Base-by-base conservation (phyloP, 2,797 vertebrate genomes). In the Enteromius trimaculatus region DNA sequence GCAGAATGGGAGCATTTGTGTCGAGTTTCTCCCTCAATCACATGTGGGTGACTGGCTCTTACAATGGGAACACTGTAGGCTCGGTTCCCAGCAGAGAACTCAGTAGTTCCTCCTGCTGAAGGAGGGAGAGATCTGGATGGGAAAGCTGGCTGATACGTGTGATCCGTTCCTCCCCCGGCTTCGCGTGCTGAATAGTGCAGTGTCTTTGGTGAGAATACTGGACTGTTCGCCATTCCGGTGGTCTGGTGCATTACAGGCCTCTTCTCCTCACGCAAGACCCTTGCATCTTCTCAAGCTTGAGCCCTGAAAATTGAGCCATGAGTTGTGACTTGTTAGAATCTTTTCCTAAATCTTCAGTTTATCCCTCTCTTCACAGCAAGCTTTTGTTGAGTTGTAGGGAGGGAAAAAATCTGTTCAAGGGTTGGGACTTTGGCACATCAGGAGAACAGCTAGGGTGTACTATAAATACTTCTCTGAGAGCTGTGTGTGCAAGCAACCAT, bases 41-140 rank as follows among this genome's bases (percentile, higher is more conserved):
- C 86, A 72, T 91, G 92, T 91, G 91, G 62, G 90, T 91, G 87
- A 83, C 90, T 70, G 75, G 58, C 86, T 86, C 16, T 84, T 80
- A 94, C 93, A 95, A 93, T 92, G 89, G 89, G 85, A 83, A 88
- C 91, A 92, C 91, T 94, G 91, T 94, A 89, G 72, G 79, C 65
- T 42, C 31, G n/a, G 79, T 77, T 81, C 80, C 70, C 81, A 84
- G 72, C 64, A 85, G 80, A 85, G 80, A 53, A 60, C 37, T 53
- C 79, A 6, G 83, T 74, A 80, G 87, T 83, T 84, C 75, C 81
- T 85, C 55, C 75, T 17, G 49, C 69, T 26, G 78, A 81, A 85
- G 64, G 60, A 77, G 60, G 74, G 47, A 82, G 69, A 79, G 78
- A 87, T 85, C 66, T 81, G 65, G 77, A 69, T 85, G 80, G 77